phyloP scores from a whole-genome alignment of 2,888 invertebrate genomes.

The Himalopsyche anomala region DNA sequence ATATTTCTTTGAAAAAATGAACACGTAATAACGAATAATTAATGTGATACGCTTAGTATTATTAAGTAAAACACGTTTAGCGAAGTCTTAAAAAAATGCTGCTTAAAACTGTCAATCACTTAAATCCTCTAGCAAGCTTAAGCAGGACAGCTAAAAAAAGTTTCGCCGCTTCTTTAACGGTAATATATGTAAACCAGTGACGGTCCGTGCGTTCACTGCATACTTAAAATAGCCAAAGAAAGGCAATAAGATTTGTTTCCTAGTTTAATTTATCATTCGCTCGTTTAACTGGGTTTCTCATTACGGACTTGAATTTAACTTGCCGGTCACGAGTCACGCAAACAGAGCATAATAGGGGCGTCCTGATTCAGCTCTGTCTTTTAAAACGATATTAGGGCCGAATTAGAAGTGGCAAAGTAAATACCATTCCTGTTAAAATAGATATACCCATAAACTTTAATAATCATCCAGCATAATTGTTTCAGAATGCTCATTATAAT shows the following conservation, averaged over 20 bases:
- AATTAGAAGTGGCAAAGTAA: neutral
- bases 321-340: conserved; percentile 46
- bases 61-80: neutral
- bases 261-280: conserved; percentile 63
- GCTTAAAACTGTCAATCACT: conserved; percentile 8
- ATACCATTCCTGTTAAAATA: neutral
- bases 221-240: conserved; percentile 56
- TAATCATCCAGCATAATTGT: no score
- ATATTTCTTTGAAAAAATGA: no score
- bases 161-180: conserved; percentile 24
- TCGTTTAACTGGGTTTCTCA: conserved; percentile 60
- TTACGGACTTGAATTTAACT: conserved; percentile 56
- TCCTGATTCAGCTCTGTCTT: conserved; percentile 21
- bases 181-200: conserved; percentile 45
- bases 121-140: conserved; percentile 8
- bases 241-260: conserved; percentile 64
- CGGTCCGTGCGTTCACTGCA: conserved; percentile 51
- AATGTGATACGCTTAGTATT: neutral
- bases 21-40: neutral
- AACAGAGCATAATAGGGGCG: conserved; percentile 20
- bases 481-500: no score
- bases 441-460: no score
- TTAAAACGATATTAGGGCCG: conserved; percentile 5
- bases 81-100: neutral
- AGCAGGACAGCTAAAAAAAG: neutral